Conservation (phyloP, 2,797 vertebrate genomes). For the Ptychadena robeensis region DNA sequence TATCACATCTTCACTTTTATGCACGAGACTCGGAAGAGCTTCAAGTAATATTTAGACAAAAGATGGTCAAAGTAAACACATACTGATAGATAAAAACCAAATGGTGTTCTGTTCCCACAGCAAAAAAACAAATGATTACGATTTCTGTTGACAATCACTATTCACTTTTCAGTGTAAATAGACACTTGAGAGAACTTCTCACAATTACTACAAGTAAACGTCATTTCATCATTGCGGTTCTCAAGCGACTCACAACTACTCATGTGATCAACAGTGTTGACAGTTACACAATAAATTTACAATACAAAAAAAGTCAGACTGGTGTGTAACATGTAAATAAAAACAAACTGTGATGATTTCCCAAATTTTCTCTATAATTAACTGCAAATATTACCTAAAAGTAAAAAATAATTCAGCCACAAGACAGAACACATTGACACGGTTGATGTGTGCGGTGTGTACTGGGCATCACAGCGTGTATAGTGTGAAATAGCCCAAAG, state of each 20-base stretch:
- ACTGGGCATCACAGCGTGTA: too few relatives aligned
- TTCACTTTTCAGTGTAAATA: neutral
- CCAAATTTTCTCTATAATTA: too few relatives aligned
- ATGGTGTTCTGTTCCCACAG: neutral
- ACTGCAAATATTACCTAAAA: too few relatives aligned
- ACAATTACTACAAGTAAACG: neutral
- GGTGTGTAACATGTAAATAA: too few relatives aligned
- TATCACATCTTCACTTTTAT: neutral
- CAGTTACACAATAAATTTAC: neutral
- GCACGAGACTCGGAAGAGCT: neutral
- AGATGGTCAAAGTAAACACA: neutral
- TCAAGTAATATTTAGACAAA: neutral
- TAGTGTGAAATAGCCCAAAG: too few relatives aligned
- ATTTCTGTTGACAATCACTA: neutral
- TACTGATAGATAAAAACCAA: neutral
- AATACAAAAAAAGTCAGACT: too few relatives aligned
- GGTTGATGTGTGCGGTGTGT: too few relatives aligned
- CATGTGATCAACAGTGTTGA: neutral
- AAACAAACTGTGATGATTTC: too few relatives aligned
- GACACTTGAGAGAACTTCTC: neutral
- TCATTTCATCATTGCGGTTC: neutral
- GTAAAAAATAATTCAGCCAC: too few relatives aligned
- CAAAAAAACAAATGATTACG: neutral
- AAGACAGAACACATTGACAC: too few relatives aligned
- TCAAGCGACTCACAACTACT: neutral